Evolutionary conservation across 2,113 vertebrate genomes (phyloP), one percentile per base, ranked within the genome.

Genomic region (Phalacrocorax aristotelis): DNA sequence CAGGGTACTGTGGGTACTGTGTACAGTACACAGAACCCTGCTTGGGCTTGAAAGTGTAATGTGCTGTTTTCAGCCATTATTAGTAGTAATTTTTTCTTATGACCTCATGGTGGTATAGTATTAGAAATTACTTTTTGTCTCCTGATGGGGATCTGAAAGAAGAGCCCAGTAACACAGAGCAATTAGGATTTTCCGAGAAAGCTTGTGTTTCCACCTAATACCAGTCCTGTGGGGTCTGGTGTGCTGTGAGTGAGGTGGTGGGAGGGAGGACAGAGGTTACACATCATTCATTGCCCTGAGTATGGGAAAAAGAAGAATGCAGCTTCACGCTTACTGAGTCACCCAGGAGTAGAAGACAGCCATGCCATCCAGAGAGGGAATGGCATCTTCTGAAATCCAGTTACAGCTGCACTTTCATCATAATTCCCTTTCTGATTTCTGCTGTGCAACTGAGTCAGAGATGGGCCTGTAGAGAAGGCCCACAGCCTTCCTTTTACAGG

Each of bases 401-500:
- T 10, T 52, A 16, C 20, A 18, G 61, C 65, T 40, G 70, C 38
- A 2, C 8, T 46, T 75, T 40, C 42, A 38, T 71, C 87, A 6
- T 4, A 11, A 79, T 42, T n/a, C 69, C 74, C 52, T 7, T 65
- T 54, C 44, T 2, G 19, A 16, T 30, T 48, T 46, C 34, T 64
- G 36, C 42, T 21, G 26, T 2, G 58, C 0, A 0, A 3, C 68
- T 21, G 51, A 42, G 30, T 20, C 20, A 34, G 66, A 44, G n/a
- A 29, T 22, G 18, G 55, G 29, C 70, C 27, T 15, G 57, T 0
- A 3, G 29, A 23, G 58, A 17, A 72, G 54, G 15, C 32, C 25
- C 0, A 4, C n/a, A 11, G 38, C 23, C 15, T 38, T 58, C 15
- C 14, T 2, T 8, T 20, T 5, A 13, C 7, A 3, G 42, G 14